A percentile compares a stretch with the other conserved stretches of the same genome.
Conservation (phyloP, 2,888 invertebrate genomes). For the Caenorhabditis sp. region DNA sequence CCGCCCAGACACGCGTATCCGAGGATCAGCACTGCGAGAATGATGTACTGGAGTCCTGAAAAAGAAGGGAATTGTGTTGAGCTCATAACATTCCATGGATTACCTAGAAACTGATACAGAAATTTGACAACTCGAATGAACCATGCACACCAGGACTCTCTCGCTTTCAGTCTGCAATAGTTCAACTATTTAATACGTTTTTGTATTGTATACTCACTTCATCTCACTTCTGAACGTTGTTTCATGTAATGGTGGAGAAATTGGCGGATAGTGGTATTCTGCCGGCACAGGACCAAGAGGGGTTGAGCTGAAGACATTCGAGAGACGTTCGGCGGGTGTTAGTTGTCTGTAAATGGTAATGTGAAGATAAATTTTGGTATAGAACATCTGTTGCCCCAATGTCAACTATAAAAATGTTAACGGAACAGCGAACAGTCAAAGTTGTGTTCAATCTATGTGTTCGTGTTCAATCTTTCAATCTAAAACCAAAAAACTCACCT, state of each 20-base stretch:
- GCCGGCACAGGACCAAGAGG: constrained; percentile 22
- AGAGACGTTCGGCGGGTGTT: constrained; percentile 51
- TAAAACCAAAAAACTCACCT: constrained; percentile 44
- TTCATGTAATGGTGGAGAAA: constrained; percentile 40
- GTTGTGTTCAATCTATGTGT: too few relatives aligned
- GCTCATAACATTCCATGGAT: neutral
- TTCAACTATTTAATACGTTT: neutral
- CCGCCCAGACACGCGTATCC: constrained; percentile 55
- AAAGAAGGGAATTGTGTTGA: neutral
- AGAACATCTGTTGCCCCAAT: too few relatives aligned
- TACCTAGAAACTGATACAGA: constrained; percentile 40
- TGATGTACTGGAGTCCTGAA: constrained; percentile 40
- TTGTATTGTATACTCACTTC: constrained; percentile 32
- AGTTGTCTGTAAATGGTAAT: constrained; percentile 30
- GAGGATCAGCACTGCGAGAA: constrained; percentile 45
- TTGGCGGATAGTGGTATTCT: constrained; percentile 19
- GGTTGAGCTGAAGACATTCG: constrained; percentile 40
- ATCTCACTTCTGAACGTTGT: constrained; percentile 54
- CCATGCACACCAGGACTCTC: constrained; percentile 49
- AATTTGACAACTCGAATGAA: constrained; percentile 36
- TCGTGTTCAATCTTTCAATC: too few relatives aligned
- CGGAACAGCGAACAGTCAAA: neutral
- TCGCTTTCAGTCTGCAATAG: constrained; percentile 32
- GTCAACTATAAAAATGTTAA: too few relatives aligned
- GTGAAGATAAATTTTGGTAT: neutral